Evolutionary conservation across 2,888 invertebrate genomes (phyloP), one percentile per base, ranked within the genome.

Genomic region (Alitta virens): DNA sequence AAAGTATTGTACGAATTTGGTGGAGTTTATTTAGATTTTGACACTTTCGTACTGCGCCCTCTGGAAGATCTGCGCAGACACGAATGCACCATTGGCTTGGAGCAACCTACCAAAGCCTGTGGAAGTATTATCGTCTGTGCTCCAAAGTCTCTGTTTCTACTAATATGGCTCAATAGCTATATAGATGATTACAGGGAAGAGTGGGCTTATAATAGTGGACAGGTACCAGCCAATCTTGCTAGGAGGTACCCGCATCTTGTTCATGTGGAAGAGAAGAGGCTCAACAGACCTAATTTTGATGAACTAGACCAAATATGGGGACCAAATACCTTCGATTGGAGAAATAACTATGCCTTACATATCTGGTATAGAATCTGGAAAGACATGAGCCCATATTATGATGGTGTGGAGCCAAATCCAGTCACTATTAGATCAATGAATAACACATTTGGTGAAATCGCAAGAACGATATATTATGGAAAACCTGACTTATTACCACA

Each of bases 301-400:
- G 69, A 71, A 46, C 64, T 71, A 23, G 63, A 68, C 33, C 21
- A 62, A 40, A 61, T 71, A 25, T 71, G 69, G 69, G 71, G 71
- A 16, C 58, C 61, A 16, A 56, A 56, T 2, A 55, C 65, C 26
- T 71, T 65, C 38, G 54, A 71, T 43, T 71, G 71, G 71, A 46
- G 56, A 25, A 46, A 69, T 12, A 72, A 73, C 61, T 74, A 74
- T 59, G 76, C 75, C 7, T 70, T 78, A 7, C 78, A 78, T 51
- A 56, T 74, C 50, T 75, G 67, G 68, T 71, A 70, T 24, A 25
- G 67, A 33, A 54, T 68, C 38, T 70, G 67, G 67, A 68, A 60
- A 51, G 66, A 69, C 33, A 59, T 50, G 59, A 71, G 70, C 63
- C 64, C 66, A 2, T 66, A 64, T 49, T 71, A 56, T 53, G 49